These are phyloP conservation scores for Sarcophaga bullata DNA, from an alignment of 1,140 invertebrate genomes.

Conservation along the genomic window DNA sequence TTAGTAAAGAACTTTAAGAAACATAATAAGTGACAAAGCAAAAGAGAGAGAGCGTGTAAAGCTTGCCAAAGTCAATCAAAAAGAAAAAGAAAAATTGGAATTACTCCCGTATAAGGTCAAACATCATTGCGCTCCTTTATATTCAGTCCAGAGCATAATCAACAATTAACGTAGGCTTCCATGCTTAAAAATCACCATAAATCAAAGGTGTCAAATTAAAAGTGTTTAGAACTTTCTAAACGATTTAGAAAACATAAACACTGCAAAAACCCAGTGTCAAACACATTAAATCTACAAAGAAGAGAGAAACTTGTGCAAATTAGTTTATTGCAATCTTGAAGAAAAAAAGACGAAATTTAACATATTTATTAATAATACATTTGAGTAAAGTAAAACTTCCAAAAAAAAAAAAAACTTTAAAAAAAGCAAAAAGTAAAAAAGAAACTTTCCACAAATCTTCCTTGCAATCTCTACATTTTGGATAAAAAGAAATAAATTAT, in stretches of 20 bases:
- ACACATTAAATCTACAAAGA: conserved; percentile 3
- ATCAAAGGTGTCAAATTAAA: not conserved
- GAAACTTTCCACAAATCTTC: not conserved
- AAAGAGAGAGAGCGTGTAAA: not conserved
- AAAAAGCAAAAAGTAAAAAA: not conserved
- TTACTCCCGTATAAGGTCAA: conserved; percentile 7
- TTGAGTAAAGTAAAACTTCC: conserved; percentile 6
- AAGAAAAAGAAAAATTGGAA: not conserved
- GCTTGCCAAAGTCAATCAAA: conserved; percentile 5
- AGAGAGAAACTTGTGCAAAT: not conserved
- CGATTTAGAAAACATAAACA: not conserved
- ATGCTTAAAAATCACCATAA: not conserved
- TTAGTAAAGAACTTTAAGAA: too few relatives aligned
- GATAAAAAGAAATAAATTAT: not conserved
- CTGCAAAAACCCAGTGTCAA: conserved; percentile 11
- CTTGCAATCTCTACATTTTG: not conserved
- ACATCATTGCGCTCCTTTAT: not conserved
- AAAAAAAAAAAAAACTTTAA: not conserved
- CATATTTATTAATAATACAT: not conserved
- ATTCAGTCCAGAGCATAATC: not conserved
- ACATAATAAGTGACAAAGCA: too few relatives aligned
- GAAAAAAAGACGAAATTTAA: conserved; percentile 25
- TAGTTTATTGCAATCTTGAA: not conserved
- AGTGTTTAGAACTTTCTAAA: not conserved
- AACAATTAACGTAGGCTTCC: conserved; percentile 4